A percentile compares a stretch with the other conserved stretches of the same genome.
Conservation (phyloP, 2,113 vertebrate species). For the Austrofundulus limnaeus region DNA sequence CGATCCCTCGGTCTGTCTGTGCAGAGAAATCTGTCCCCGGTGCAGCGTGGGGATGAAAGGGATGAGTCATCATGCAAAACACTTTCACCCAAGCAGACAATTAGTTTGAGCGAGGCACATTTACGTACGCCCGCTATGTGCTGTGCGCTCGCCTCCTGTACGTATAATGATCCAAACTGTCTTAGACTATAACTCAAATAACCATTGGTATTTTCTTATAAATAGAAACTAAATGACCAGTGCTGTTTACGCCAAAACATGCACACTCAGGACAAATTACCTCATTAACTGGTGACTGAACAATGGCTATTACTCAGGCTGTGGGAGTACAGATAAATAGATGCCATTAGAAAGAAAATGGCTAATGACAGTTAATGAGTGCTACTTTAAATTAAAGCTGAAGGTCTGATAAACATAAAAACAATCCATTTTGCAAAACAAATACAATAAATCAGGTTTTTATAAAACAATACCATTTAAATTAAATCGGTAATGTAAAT, state of each 20-base stretch:
- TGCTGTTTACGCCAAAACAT: not conserved
- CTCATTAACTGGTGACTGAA: slow-evolving; percentile 33
- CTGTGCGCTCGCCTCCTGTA: not conserved
- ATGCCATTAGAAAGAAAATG: slow-evolving; percentile 14
- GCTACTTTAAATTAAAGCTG: slow-evolving; percentile 3
- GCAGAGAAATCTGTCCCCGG: slow-evolving; percentile 23
- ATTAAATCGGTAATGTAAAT: too few relatives aligned
- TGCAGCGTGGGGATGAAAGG: slow-evolving; percentile 13
- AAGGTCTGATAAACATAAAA: slow-evolving; percentile 5
- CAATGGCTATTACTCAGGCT: slow-evolving; percentile 19
- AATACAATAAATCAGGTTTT: too few relatives aligned
- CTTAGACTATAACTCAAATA: not conserved
- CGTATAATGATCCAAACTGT: not conserved
- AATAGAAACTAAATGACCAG: not conserved
- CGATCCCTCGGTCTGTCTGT: slow-evolving; percentile 13
- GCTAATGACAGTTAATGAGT: slow-evolving; percentile 17
- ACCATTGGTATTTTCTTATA: not conserved
- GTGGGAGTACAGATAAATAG: slow-evolving; percentile 21
- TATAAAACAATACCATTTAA: too few relatives aligned
- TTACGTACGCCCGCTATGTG: not conserved
- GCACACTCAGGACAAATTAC: slow-evolving; percentile 24
- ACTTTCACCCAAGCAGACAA: slow-evolving; percentile 42
- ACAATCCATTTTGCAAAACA: not conserved
- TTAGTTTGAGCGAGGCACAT: slow-evolving; percentile 35
- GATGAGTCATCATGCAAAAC: slow-evolving; percentile 55